Base-by-base conservation (phyloP, 2,888 invertebrate species). In the Hydraecia micacea region DNA sequence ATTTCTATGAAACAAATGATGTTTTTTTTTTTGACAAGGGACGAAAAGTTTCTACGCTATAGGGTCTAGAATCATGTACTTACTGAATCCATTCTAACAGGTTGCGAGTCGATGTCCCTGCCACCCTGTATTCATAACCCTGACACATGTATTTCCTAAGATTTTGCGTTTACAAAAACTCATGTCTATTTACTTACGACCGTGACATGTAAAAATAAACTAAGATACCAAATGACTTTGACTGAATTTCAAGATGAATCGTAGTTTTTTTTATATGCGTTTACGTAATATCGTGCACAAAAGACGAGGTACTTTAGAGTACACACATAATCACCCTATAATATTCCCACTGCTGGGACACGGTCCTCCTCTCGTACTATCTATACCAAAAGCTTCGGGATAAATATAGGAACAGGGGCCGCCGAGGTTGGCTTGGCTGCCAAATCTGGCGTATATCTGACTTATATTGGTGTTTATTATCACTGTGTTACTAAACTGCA, bases 381-480 rank as follows among this genome's bases (percentile, higher is more conserved):
- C 8, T 39, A 55, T 49, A 63, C 15, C 15, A n/a, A 83, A 68
- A 68, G n/a, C 39, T 32, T 39, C 25, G 5, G 25, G 11, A 65
- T 28, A 73, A 65, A 73, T 36, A 28, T 55, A 15, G 21, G 21
- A 55, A 32, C 21, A 46, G 25, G 39, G 21, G 13, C 60, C 25
- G 25, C 21, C 39, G 66, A 58, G 18, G 77, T 77, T 80, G 68
- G 83, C 63, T 28, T 42, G 8, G 58, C 55, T 80, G 83, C 83
- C 78, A 80, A 80, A 83, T 77, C 49, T 58, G 39, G 69, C 32
- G 39, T 42, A 42, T 55, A 42, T 83, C 78, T 52, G 68, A 65
- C 77, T 58, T 83, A 58, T 36, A 80, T 77, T 39, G 55, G 42
- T 80, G 78, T 80, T 83, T 80, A 80, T 77, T 77, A 46, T 32